These are phyloP conservation scores for Heliconius sara DNA, from an alignment of 2,888 invertebrate species.

Conservation along the genomic window DNA sequence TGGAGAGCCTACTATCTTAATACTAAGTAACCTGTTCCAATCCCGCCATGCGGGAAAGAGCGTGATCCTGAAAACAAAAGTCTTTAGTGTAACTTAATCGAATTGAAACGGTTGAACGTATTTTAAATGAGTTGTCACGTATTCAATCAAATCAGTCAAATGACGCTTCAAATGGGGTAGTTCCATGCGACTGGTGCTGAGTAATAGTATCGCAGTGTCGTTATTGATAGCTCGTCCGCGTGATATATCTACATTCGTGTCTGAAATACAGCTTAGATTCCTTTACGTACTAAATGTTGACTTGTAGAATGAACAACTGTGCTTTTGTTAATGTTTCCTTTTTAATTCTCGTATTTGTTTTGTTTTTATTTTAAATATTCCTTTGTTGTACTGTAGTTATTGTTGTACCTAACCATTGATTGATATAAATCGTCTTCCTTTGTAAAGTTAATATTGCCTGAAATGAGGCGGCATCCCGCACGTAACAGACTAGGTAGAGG, in stretches of 20 bases:
- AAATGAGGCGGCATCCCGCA: neutral
- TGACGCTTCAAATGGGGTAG: constrained; percentile 82
- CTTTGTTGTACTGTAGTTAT: too few species aligned
- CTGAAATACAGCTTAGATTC: neutral
- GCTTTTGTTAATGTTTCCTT: too few species aligned
- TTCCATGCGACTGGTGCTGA: constrained; percentile 81
- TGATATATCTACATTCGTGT: constrained; percentile 58
- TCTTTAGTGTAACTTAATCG: neutral
- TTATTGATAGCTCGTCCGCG: constrained; percentile 75
- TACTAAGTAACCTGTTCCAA: neutral
- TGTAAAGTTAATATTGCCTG: too few species aligned
- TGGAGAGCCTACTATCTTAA: neutral
- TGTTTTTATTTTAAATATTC: too few species aligned
- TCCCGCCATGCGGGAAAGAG: neutral
- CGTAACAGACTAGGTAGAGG: neutral
- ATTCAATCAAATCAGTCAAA: constrained; percentile 82
- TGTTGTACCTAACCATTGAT: too few species aligned
- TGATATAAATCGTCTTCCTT: too few species aligned
- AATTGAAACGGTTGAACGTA: neutral
- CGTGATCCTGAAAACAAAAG: neutral
- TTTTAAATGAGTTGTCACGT: constrained; percentile 66
- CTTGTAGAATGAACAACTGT: neutral
- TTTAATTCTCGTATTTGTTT: too few species aligned
- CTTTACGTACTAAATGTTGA: neutral
- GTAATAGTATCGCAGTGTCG: constrained; percentile 71